Conservation (phyloP, 2,888 invertebrate species). For the Catocala sponsa region DNA sequence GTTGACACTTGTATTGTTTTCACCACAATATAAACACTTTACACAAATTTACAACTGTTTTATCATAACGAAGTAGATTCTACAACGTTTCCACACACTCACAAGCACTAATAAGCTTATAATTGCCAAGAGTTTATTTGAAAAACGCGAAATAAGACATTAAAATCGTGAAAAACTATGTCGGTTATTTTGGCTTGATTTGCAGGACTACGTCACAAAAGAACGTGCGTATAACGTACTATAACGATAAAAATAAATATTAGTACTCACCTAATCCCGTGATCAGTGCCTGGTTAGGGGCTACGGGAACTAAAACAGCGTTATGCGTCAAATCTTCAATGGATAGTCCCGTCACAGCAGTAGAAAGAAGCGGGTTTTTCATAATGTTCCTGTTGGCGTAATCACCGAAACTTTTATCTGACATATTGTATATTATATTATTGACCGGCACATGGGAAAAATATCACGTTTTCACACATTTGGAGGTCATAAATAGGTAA, state of each 20-base stretch:
- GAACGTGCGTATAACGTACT: conserved; percentile 56
- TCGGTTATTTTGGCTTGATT: conserved; percentile 58
- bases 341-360: conserved; percentile 91
- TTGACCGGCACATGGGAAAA: conserved; percentile 71
- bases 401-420: conserved; percentile 84
- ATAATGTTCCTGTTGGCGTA: conserved; percentile 76
- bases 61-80: conserved; percentile 8
- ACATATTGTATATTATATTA: conserved; percentile 68
- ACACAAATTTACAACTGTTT: conserved; percentile 17
- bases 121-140: conserved; percentile 34
- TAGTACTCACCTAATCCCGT: conserved; percentile 79
- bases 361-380: conserved; percentile 91
- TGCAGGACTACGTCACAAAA: conserved; percentile 60
- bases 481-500: conserved; percentile 84
- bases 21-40: conserved; percentile 22
- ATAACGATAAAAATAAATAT: conserved; percentile 72
- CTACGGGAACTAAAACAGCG: conserved; percentile 91
- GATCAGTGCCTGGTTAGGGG: conserved; percentile 74
- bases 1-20: conserved; percentile 4
- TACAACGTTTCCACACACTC: conserved; percentile 24
- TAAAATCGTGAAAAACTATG: conserved; percentile 49
- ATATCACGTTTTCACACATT: conserved; percentile 82
- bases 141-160: conserved; percentile 60
- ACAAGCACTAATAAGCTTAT: conserved; percentile 25
- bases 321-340: conserved; percentile 92